Evolutionary conservation across 2,113 vertebrate species (phyloP).

Genomic region (Melanostigma gelatinosum): DNA sequence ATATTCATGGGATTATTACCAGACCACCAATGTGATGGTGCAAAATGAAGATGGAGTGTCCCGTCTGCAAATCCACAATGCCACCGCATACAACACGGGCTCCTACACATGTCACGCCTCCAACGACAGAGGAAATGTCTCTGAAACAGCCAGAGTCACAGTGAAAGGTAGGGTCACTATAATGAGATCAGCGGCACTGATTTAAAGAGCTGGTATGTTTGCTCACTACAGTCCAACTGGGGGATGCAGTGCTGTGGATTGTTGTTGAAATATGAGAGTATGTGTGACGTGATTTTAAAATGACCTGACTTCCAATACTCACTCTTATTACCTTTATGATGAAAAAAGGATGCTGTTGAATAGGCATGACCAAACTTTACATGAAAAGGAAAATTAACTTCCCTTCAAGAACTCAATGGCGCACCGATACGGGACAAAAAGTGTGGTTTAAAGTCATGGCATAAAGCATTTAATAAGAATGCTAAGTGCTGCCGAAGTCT

Average conservation of each 20-base stretch:
- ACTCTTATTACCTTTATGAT: background rate
- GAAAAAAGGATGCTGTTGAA: background rate
- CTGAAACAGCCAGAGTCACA: conserved; percentile 51
- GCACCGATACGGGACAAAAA: no score
- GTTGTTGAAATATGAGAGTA: background rate
- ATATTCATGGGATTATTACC: conserved; percentile 65
- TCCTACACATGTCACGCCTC: conserved; percentile 59
- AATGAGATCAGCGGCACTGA: no score
- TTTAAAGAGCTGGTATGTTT: background rate
- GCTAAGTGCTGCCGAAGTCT: no score
- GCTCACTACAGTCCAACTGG: background rate
- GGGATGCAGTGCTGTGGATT: background rate
- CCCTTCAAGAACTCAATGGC: no score
- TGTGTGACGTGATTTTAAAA: background rate
- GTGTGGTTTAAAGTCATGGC: no score
- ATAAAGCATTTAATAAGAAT: no score
- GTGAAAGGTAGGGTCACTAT: conserved; percentile 61
- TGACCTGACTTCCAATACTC: background rate
- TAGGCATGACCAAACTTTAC: background rate
- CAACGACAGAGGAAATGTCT: conserved; percentile 44
- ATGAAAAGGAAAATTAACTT: no score
- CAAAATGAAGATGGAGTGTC: conserved; percentile 67
- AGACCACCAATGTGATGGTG: conserved; percentile 40
- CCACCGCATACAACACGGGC: conserved; percentile 61
- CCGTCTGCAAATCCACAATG: conserved; percentile 51